Conservation (phyloP, 1,140 invertebrate genomes). For the Sminthurinus signatus region DNA sequence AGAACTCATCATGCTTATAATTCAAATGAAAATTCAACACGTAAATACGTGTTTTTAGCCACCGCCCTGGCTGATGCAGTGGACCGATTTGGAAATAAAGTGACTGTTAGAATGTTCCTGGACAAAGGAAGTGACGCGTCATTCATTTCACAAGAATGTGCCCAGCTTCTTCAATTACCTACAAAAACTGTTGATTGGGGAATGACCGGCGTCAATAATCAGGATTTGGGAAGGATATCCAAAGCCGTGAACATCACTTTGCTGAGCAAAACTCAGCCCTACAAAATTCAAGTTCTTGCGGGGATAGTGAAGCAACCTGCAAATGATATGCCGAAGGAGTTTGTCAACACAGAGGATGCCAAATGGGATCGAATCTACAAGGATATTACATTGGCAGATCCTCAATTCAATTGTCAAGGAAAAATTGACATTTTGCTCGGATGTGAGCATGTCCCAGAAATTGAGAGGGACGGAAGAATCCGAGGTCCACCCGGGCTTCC, state of each 20-base stretch:
- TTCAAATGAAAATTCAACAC: too few relatives aligned
- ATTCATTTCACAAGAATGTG: background rate
- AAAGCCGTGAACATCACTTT: background rate
- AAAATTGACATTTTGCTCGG: constrained; percentile 42
- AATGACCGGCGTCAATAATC: background rate
- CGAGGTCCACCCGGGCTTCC: constrained; percentile 26
- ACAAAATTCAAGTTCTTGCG: background rate
- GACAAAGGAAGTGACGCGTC: background rate
- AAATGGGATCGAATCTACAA: background rate
- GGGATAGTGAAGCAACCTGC: background rate
- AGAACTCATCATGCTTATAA: too few relatives aligned
- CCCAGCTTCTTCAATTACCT: background rate
- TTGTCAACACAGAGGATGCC: background rate
- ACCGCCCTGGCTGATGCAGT: too few relatives aligned
- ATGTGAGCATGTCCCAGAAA: constrained; percentile 38
- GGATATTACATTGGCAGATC: constrained; percentile 43
- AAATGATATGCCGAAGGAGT: background rate
- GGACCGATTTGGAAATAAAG: too few relatives aligned
- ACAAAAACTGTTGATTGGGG: background rate
- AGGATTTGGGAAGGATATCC: background rate
- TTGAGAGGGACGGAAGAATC: constrained; percentile 39
- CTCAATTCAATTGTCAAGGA: constrained; percentile 38
- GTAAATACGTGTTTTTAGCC: too few relatives aligned
- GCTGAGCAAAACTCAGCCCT: background rate
- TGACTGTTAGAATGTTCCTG: too few relatives aligned